Evolutionary conservation across 2,888 invertebrate genomes (phyloP), one percentile per base, ranked within the genome.

Genomic region (Agrotis exclamationis): DNA sequence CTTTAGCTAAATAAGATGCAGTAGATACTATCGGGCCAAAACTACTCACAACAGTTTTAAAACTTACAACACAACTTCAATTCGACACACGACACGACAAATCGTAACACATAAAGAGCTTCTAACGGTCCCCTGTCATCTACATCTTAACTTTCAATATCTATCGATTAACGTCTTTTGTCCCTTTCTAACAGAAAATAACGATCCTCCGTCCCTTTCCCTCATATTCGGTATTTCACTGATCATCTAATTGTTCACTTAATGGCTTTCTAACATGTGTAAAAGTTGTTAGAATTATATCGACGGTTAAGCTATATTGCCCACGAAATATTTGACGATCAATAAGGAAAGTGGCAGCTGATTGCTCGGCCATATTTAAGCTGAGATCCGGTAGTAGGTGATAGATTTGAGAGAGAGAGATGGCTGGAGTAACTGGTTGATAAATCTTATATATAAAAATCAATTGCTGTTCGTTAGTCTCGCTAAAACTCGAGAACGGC

Each of bases 121-220:
- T 69, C 79, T 91, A 92, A 89, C 91, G 90, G 89, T 89, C 78
- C 78, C 70, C 85, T 88, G 91, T 91, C 90, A 89, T 89, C 87
- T 88, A 86, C 82, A 87, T 90, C 87, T 88, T 87, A 91, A 92
- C 94, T 94, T 94, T 94, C 93, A 88, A 92, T 93, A 91, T 92
- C 92, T 87, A 93, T 92, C 87, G 87, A 88, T 92, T 84, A 87
- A 77, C 79, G 59, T 82, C 60, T 50, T 66, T 80, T 69, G 48
- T 91, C 91, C 87, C 87, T 82, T 76, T 91, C 88, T 76, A 79
- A 58, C 84, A 80, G 69, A 79, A 78, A 72, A 80, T 51, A 69
- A 68, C 5, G 18, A 53, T 74, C 51, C n/a, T 59, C 50, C 18
- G 13, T 86, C 82, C 79, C 75, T 77, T 76, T 86, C 82, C 53